phyloP scores from a whole-genome alignment of 2,113 vertebrate species.

The Oxyruncus cristatus region DNA sequence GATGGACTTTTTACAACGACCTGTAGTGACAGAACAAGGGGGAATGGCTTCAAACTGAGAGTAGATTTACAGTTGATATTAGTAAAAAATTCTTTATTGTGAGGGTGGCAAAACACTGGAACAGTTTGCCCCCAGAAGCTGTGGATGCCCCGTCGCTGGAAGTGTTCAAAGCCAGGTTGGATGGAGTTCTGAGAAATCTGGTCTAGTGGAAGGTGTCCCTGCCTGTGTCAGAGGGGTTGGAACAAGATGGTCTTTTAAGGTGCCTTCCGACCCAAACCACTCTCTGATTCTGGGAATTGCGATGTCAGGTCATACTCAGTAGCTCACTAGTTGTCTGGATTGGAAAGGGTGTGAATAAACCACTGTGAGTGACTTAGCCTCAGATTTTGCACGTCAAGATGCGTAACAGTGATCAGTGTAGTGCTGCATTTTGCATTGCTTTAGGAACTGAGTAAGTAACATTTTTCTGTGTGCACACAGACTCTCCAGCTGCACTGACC shows the following conservation, averaged over 20 bases:
- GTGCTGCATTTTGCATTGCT: not conserved
- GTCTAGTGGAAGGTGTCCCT: not conserved
- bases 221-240: not conserved
- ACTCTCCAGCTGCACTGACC: not conserved
- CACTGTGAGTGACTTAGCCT: rapidly evolving
- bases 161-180: not conserved
- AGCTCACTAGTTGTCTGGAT: not conserved
- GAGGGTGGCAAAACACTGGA: not conserved
- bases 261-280: not conserved
- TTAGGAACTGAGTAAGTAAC: not conserved
- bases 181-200: not conserved
- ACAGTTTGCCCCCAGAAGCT: not conserved
- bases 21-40: not conserved
- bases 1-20: not conserved
- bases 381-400: rapidly evolving
- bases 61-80: not conserved
- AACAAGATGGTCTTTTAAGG: not conserved
- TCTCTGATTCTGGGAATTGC: not conserved
- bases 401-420: not conserved
- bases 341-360: not conserved
- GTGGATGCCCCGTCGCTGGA: not conserved
- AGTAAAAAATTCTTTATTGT: not conserved
- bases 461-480: not conserved
- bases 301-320: not conserved
- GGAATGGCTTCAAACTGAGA: not conserved